These are phyloP conservation scores for Drosophila sulfurigaster DNA, from an alignment of 1,140 invertebrate species.

Conservation along the genomic window DNA sequence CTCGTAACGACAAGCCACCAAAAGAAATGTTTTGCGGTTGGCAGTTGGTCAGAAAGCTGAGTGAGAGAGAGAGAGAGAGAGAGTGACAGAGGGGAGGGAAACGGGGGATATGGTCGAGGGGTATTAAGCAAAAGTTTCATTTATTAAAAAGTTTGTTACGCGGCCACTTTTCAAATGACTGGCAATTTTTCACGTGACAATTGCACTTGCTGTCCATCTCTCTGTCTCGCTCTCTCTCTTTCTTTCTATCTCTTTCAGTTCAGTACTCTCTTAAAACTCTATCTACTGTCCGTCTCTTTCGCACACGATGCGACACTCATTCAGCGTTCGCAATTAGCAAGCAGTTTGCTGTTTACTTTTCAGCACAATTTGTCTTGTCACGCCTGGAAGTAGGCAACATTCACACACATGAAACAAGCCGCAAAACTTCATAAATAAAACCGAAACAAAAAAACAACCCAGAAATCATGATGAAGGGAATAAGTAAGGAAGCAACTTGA, in stretches of 20 bases:
- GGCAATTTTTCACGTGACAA: slow-evolving; percentile 82
- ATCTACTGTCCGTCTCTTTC: background rate
- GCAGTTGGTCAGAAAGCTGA: slow-evolving; percentile 53
- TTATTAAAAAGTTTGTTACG: slow-evolving; percentile 83
- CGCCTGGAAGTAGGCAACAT: slow-evolving; percentile 70
- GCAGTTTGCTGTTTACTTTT: slow-evolving; percentile 79
- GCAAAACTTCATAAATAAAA: slow-evolving; percentile 75
- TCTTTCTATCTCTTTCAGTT: slow-evolving; percentile 4
- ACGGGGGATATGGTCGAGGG: background rate
- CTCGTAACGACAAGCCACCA: slow-evolving; percentile 20
- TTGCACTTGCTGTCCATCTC: slow-evolving; percentile 33
- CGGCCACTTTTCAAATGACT: slow-evolving; percentile 79
- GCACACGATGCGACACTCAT: slow-evolving; percentile 10
- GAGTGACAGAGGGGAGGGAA: background rate
- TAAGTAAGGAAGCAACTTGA: background rate
- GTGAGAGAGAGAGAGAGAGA: background rate
- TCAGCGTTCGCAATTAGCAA: slow-evolving; percentile 73
- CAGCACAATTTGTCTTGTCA: slow-evolving; percentile 79
- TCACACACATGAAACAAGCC: slow-evolving; percentile 69
- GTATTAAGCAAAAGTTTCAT: slow-evolving; percentile 71
- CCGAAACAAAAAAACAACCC: background rate
- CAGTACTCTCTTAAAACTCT: no score
- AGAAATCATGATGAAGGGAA: background rate
- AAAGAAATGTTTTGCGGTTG: slow-evolving; percentile 64
- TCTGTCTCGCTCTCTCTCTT: slow-evolving; percentile 2